Evolutionary conservation across 2,888 invertebrate species (phyloP), one percentile per base, ranked within the genome.

Genomic region (Vanessa cardui): DNA sequence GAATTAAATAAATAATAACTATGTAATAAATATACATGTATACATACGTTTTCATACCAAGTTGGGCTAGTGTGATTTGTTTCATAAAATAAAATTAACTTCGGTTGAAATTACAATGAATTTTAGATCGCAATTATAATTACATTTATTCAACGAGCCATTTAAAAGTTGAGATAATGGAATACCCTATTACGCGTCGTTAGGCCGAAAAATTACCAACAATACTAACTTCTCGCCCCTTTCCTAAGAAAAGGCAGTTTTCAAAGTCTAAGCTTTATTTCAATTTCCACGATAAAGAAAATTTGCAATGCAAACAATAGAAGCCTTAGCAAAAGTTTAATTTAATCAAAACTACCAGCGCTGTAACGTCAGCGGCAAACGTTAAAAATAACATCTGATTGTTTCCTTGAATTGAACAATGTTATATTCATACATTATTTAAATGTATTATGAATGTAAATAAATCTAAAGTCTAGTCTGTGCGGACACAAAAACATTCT

Each of bases 271-370:
- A 21, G 45, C 21, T 8, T 44, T 12, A 39, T 39, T 39, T 15
- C 31, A 49, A 52, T 54, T 62, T 62, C 52, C 45, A 62, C 54
- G 16, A 49, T 49, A 58, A 64, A 58, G 47, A 46, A 60, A 46
- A 60, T 60, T 60, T 60, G 16, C 60, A 60, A 60, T 52, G 52
- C 52, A 56, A 56, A 56, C 33, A 56, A 56, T 56, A 9, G 56
- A 56, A 31, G 20, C 2, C 56, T 33, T 15, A 56, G n/a, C n/a
- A 18, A n/a, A 56, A 56, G 31, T 56, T 56, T 56, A 56, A 56
- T 56, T 56, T 33, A 56, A 56, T 18, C 33, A 33, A 56, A 31
- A 56, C 33, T 56, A 56, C 33, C 9, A 56, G 56, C 56, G 18
- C 33, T 33, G n/a, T n/a, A 52, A 21, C 18, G n/a, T 56, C 33